These are phyloP conservation scores for Lymantria dispar DNA, from an alignment of 2,888 invertebrate genomes.

Conservation along the genomic window DNA sequence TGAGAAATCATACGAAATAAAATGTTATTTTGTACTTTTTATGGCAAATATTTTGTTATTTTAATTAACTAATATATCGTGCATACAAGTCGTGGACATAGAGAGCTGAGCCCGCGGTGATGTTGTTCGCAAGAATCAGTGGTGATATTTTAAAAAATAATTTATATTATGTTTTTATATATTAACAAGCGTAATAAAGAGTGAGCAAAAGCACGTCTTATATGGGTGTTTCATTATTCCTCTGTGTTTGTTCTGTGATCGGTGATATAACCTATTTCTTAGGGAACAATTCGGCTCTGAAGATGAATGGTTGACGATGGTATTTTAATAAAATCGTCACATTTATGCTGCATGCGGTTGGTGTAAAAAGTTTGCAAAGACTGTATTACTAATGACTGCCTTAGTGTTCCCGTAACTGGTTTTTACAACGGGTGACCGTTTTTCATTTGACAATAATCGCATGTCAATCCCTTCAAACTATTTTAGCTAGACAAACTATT, in stretches of 20 bases:
- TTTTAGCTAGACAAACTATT: no score
- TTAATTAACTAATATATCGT: constrained; percentile 1
- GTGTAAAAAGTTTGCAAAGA: no score
- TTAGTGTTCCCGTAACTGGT: no score
- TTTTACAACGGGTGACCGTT: no score
- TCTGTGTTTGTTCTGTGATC: constrained; percentile 24
- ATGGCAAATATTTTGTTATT: not conserved
- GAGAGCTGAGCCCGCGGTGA: constrained; percentile 40
- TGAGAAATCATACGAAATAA: not conserved
- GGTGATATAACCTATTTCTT: no score
- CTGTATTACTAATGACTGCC: no score
- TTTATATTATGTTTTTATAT: constrained; percentile 79
- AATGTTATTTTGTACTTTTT: not conserved
- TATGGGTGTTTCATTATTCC: constrained; percentile 62
- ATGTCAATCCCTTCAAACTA: no score
- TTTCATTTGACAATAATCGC: no score
- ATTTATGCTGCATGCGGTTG: no score
- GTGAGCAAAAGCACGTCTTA: constrained; percentile 80
- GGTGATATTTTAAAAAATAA: constrained; percentile 78
- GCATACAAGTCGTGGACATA: constrained; percentile 6
- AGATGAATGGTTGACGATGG: no score
- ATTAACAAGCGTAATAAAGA: constrained; percentile 82
- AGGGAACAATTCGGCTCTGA: no score
- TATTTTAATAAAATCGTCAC: no score
- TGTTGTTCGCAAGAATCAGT: constrained; percentile 54